phyloP scores from a whole-genome alignment of 2,888 invertebrate genomes.

The Melanophora roralis region DNA sequence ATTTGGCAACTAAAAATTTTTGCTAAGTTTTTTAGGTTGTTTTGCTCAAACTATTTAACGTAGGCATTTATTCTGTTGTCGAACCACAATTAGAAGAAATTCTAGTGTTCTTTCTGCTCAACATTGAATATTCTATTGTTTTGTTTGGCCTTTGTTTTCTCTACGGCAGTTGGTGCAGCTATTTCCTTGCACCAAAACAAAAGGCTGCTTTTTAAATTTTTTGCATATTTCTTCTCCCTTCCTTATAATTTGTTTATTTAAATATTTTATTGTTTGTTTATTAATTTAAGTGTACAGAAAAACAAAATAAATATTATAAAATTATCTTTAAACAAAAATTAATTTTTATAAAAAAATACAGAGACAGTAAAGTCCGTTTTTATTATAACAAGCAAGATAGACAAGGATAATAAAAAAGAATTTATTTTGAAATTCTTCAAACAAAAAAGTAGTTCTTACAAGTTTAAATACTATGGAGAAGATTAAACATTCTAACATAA shows the following conservation, averaged over 20 bases:
- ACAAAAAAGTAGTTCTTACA: too few relatives aligned
- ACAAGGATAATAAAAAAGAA: too few relatives aligned
- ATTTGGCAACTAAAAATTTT: slow-evolving; percentile 43
- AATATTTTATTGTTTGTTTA: slow-evolving; percentile 58
- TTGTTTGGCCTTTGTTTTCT: slow-evolving; percentile 2
- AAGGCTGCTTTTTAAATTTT: not conserved
- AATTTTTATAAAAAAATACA: slow-evolving; percentile 13
- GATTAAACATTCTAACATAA: too few relatives aligned
- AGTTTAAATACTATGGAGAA: too few relatives aligned
- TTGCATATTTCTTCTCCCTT: slow-evolving; percentile 11
- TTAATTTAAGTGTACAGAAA: slow-evolving; percentile 34
- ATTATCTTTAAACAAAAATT: slow-evolving; percentile 39
- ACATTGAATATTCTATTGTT: slow-evolving; percentile 22
- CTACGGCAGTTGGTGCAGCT: slow-evolving; percentile 15
- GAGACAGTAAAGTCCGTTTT: not conserved
- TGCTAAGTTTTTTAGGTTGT: slow-evolving; percentile 27
- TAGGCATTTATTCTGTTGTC: not conserved
- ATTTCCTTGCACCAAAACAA: not conserved
- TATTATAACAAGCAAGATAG: not conserved
- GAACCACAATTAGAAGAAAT: not conserved
- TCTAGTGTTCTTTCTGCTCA: not conserved
- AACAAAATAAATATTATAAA: slow-evolving; percentile 18
- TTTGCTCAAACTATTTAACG: slow-evolving; percentile 27
- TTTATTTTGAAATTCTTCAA: too few relatives aligned
- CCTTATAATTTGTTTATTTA: slow-evolving; percentile 45